These are phyloP conservation scores for Salvelinus fontinalis DNA, from an alignment of 2,113 vertebrate species.

Conservation along the genomic window DNA sequence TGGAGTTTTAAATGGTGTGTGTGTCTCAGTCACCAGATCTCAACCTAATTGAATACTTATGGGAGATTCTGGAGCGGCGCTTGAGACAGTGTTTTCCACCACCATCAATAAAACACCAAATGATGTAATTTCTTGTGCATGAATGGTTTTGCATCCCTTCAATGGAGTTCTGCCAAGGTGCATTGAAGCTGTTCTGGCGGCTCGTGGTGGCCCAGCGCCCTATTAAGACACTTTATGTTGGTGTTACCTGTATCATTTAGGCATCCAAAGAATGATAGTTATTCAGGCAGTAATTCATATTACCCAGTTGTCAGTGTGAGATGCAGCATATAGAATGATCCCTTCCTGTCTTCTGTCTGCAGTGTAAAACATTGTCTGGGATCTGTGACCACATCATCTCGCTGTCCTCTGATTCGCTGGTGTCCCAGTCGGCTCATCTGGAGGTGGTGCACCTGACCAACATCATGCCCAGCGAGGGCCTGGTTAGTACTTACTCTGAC, in stretches of 20 bases:
- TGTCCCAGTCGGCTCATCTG: constrained; percentile 84
- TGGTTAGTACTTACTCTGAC: constrained; percentile 76
- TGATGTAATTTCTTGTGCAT: too few species aligned
- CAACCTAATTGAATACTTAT: too few species aligned
- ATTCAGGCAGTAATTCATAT: background rate
- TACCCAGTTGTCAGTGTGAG: background rate
- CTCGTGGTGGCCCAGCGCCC: too few species aligned
- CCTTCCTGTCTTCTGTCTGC: constrained; percentile 34
- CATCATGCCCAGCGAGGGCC: constrained; percentile 86
- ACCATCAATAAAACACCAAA: too few species aligned
- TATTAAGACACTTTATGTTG: too few species aligned
- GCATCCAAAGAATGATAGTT: background rate
- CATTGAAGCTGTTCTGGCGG: too few species aligned
- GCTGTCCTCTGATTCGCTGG: constrained; percentile 87
- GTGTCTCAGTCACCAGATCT: too few species aligned
- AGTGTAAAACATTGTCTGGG: constrained; percentile 93
- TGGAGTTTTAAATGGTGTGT: too few species aligned
- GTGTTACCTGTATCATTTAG: background rate
- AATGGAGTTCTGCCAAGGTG: too few species aligned
- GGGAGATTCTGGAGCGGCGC: too few species aligned
- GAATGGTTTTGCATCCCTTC: too few species aligned
- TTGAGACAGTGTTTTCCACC: too few species aligned
- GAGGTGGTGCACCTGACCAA: constrained; percentile 85
- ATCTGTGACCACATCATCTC: constrained; percentile 95
- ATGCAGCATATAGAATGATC: background rate